Percentiles rank a stretch among this genome's conserved stretches.
Evolutionary conservation across 2,888 invertebrate species (phyloP).

Genomic region (Brassicogethes aeneus): DNA sequence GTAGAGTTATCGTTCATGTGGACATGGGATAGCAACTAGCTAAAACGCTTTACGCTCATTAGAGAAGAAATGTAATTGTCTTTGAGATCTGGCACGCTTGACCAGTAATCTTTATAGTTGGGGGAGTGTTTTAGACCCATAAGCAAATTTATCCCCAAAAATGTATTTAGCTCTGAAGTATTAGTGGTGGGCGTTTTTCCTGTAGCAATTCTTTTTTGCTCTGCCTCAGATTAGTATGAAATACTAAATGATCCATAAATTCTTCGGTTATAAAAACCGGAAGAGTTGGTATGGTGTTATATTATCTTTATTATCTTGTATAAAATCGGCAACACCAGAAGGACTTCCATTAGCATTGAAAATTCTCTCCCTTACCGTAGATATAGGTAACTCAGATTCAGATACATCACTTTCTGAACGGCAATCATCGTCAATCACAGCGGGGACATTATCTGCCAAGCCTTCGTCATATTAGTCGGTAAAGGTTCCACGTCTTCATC

Average conservation of each 20-base stretch:
- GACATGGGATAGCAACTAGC: slow-evolving; percentile 16
- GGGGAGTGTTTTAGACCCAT: slow-evolving; percentile 17
- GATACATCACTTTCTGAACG: neutral
- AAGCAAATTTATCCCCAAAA: too few species aligned
- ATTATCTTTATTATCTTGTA: too few species aligned
- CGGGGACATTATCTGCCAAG: neutral
- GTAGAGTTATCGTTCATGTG: slow-evolving; percentile 18
- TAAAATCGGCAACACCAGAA: neutral
- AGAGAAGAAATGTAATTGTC: slow-evolving; percentile 13
- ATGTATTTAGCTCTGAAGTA: too few species aligned
- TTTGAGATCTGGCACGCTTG: slow-evolving; percentile 11
- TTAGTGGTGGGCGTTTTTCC: too few species aligned
- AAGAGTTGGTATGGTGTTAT: too few species aligned
- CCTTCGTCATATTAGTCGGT: neutral
- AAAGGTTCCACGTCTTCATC: neutral
- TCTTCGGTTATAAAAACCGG: too few species aligned
- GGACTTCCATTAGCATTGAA: neutral
- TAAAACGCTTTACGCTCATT: slow-evolving; percentile 16
- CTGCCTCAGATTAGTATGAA: too few species aligned
- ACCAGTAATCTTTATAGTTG: slow-evolving; percentile 19
- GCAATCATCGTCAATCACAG: neutral
- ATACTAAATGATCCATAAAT: too few species aligned
- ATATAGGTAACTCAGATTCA: neutral
- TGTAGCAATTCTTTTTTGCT: too few species aligned
- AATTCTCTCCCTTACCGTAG: neutral